phyloP scores from a whole-genome alignment of 2,797 vertebrate species.

The Diplodus sargus region DNA sequence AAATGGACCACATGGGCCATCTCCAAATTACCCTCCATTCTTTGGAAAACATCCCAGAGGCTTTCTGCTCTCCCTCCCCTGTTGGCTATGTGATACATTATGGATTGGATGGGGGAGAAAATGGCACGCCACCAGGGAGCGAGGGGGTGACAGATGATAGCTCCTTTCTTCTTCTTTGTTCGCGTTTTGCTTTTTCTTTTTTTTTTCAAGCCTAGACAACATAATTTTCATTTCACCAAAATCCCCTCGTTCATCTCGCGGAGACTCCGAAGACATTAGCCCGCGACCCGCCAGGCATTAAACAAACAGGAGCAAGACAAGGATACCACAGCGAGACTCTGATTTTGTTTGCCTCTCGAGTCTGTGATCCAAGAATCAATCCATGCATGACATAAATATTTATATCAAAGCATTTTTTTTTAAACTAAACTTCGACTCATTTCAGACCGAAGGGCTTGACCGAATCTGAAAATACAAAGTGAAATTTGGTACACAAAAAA shows the following conservation, averaged over 20 bases:
- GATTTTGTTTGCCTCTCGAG: neutral
- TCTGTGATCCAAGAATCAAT: neutral
- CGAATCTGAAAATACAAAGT: too few relatives aligned
- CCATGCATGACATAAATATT: neutral
- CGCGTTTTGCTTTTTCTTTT: neutral
- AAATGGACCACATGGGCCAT: conserved; percentile 40
- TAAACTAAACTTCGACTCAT: too few relatives aligned
- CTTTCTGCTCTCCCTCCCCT: conserved; percentile 25
- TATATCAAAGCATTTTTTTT: neutral
- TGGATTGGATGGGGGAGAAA: conserved; percentile 49
- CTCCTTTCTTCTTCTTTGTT: neutral
- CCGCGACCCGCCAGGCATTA: neutral
- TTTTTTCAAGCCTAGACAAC: neutral
- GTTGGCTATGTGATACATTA: conserved; percentile 56
- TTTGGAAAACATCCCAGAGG: conserved; percentile 64
- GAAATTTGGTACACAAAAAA: too few relatives aligned
- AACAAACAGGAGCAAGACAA: conserved; percentile 13
- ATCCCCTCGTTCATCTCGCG: neutral
- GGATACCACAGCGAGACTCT: neutral
- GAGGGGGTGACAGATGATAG: conserved; percentile 12
- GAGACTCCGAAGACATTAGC: neutral
- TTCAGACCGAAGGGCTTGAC: too few relatives aligned
- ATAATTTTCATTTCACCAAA: neutral
- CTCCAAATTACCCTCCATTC: conserved; percentile 53
- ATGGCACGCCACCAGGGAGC: conserved; percentile 35